Evolutionary conservation across 1,140 invertebrate genomes (phyloP).

Genomic region (Polyergus mexicanus): DNA sequence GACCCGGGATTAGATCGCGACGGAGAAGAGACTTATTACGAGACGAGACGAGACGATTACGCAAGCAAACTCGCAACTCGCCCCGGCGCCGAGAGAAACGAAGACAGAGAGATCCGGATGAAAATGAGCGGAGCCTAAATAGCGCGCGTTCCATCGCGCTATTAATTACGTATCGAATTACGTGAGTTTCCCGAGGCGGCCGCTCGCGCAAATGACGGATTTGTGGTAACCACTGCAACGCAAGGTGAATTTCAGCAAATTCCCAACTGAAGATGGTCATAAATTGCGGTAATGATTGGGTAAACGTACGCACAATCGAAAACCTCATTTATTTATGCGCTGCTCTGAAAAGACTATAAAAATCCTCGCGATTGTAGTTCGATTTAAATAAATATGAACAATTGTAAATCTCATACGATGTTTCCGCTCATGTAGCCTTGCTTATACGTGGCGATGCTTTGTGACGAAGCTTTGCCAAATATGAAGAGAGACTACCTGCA

Average conservation of each 20-base stretch:
- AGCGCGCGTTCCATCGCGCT: conserved; percentile 41
- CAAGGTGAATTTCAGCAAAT: conserved; percentile 23
- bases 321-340: background rate
- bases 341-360: background rate
- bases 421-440: background rate
- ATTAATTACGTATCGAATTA: conserved; percentile 58
- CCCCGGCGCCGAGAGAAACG: conserved; percentile 22
- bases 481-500: background rate
- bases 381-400: background rate
- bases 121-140: conserved; percentile 58
- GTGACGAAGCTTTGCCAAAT: conserved; percentile 24
- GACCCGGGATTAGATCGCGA: conserved; percentile 48
- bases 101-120: conserved; percentile 27
- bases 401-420: background rate
- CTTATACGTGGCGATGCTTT: background rate
- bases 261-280: background rate
- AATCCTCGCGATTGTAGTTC: background rate
- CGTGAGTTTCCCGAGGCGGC: conserved; percentile 50
- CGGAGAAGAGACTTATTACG: conserved; percentile 56
- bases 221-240: conserved; percentile 3
- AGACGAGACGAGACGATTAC: conserved; percentile 53
- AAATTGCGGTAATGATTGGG: background rate
- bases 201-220: conserved; percentile 26
- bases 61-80: conserved; percentile 49
- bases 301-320: too few relatives aligned